These are phyloP conservation scores for Microchrysa polita DNA, from an alignment of 2,888 invertebrate species.

Conservation along the genomic window DNA sequence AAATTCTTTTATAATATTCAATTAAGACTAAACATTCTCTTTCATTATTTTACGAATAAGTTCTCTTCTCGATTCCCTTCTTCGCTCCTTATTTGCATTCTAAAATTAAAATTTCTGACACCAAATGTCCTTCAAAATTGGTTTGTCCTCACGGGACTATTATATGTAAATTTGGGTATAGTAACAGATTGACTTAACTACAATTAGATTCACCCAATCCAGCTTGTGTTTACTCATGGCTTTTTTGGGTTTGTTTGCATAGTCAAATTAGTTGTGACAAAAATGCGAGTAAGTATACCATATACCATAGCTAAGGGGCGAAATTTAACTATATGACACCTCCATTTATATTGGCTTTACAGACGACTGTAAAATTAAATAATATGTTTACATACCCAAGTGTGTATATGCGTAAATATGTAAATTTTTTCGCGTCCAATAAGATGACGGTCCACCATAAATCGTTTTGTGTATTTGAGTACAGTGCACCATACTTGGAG, in stretches of 20 bases:
- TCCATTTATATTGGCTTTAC: conserved; percentile 24
- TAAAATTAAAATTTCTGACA: neutral
- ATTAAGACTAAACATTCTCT: too few relatives aligned
- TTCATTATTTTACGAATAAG: too few relatives aligned
- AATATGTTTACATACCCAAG: too few relatives aligned
- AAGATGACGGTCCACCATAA: conserved; percentile 21
- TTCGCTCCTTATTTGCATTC: neutral
- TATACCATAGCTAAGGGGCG: conserved; percentile 9
- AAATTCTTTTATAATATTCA: too few relatives aligned
- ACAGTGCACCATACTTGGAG: neutral
- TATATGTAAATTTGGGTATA: conserved; percentile 17
- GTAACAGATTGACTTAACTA: conserved; percentile 33
- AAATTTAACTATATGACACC: conserved; percentile 41
- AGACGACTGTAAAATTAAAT: neutral
- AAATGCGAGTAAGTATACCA: neutral
- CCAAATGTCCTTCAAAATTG: neutral
- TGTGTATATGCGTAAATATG: neutral
- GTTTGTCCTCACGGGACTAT: conserved; percentile 26
- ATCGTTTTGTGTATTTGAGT: neutral
- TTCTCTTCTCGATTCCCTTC: neutral
- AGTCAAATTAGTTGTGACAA: conserved; percentile 18
- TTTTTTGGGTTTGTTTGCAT: conserved; percentile 16
- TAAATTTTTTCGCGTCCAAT: conserved; percentile 35
- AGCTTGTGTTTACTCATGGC: conserved; percentile 13
- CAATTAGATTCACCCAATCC: conserved; percentile 9